These are phyloP conservation scores for Cynoglossus semilaevis DNA, from an alignment of 2,113 vertebrate species.

Conservation along the genomic window DNA sequence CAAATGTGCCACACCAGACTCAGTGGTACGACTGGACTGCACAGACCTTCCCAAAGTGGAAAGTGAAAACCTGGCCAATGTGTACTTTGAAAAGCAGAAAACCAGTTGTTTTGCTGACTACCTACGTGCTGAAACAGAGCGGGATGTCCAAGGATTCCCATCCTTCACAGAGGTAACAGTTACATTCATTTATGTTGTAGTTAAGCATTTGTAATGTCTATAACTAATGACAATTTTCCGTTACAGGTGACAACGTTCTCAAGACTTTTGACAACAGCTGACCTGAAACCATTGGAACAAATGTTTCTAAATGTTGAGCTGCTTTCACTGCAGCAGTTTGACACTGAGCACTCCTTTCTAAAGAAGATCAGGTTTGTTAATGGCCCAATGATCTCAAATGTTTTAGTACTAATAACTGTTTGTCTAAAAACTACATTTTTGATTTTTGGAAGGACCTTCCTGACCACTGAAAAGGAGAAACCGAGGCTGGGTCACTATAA, in stretches of 20 bases:
- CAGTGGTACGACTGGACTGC: slow-evolving; percentile 80
- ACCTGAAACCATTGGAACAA: slow-evolving; percentile 71
- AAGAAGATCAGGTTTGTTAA: slow-evolving; percentile 84
- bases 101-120: slow-evolving; percentile 85
- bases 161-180: slow-evolving; percentile 86
- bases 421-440: neutral
- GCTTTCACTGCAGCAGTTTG: slow-evolving; percentile 89
- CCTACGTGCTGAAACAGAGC: slow-evolving; percentile 67
- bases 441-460: slow-evolving; percentile 72
- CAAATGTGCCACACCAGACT: slow-evolving; percentile 88
- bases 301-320: slow-evolving; percentile 69
- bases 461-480: slow-evolving; percentile 49
- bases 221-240: slow-evolving; percentile 19
- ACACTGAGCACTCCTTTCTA: slow-evolving; percentile 89
- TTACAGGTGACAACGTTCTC: slow-evolving; percentile 93
- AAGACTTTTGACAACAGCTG: slow-evolving; percentile 85
- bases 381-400: neutral
- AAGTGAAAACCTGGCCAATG: slow-evolving; percentile 53
- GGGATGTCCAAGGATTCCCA: neutral
- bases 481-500: slow-evolving; percentile 37
- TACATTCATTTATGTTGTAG: neutral
- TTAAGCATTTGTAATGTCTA: neutral
- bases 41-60: slow-evolving; percentile 57
- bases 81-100: slow-evolving; percentile 82
- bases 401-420: neutral